These are phyloP conservation scores for Porites cylindrica DNA, from an alignment of 92 coral and sea anemone species.

Conservation along the genomic window DNA sequence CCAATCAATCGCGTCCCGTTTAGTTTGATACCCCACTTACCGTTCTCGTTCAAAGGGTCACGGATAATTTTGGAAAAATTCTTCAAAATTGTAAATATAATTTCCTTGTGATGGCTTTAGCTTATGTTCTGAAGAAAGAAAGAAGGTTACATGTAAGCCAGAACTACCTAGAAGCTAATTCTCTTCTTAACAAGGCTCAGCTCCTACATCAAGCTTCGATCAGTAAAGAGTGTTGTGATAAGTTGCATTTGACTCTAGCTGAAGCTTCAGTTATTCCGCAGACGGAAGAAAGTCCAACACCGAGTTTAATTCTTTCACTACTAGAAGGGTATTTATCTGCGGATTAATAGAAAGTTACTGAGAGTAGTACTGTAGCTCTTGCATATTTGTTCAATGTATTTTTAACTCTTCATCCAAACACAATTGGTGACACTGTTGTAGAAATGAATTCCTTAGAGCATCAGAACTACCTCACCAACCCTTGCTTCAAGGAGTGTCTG, in stretches of 20 bases:
- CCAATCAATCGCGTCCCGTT: conserved; percentile 76
- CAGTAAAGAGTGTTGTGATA: background rate
- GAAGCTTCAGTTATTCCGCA: background rate
- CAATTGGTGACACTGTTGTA: conserved; percentile 16
- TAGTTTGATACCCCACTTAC: conserved; percentile 64
- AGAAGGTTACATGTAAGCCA: background rate
- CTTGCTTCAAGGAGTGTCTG: conserved; percentile 59
- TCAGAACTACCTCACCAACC: conserved; percentile 60
- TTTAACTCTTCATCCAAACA: conserved; percentile 65
- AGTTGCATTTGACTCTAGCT: conserved; percentile 15
- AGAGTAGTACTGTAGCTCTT: conserved; percentile 80
- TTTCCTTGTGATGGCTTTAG: conserved; percentile 79
- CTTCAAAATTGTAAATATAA: conserved; percentile 79
- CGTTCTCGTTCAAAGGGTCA: conserved; percentile 42
- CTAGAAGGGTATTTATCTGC: conserved; percentile 63
- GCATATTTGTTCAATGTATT: conserved; percentile 76
- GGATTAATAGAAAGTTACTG: conserved; percentile 79
- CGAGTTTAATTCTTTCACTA: conserved; percentile 48
- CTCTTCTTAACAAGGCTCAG: conserved; percentile 57
- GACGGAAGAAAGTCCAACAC: conserved; percentile 26
- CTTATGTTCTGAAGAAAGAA: conserved; percentile 59
- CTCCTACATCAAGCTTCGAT: conserved; percentile 46
- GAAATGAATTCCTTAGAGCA: conserved; percentile 32
- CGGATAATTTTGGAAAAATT: conserved; percentile 58
- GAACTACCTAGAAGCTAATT: conserved; percentile 32